These are phyloP conservation scores for Probaryconus sp. DNA, from an alignment of 1,140 invertebrate genomes.

Conservation along the genomic window DNA sequence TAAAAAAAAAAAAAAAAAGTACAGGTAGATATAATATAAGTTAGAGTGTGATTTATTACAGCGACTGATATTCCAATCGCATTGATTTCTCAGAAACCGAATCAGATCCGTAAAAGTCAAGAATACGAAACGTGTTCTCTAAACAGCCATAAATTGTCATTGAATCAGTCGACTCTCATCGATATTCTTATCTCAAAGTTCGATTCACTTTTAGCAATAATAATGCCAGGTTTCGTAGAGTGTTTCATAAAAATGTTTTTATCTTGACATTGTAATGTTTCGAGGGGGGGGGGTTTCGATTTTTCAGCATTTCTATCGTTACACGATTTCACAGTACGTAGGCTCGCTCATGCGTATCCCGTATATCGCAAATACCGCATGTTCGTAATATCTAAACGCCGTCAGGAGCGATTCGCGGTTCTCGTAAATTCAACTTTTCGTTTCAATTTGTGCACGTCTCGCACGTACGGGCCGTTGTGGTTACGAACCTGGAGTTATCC, in stretches of 20 bases:
- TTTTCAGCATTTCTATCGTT: conserved; percentile 32
- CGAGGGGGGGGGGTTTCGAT: conserved; percentile 34
- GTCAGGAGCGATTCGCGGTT: conserved; percentile 25
- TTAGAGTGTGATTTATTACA: background rate
- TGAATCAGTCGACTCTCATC: conserved; percentile 28
- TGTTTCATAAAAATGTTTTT: conserved; percentile 25
- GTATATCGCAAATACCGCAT: conserved; percentile 32
- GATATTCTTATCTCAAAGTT: conserved; percentile 38
- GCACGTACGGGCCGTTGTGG: conserved; percentile 41
- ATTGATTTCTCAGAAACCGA: conserved; percentile 12
- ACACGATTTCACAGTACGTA: conserved; percentile 41
- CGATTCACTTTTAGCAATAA: conserved; percentile 50
- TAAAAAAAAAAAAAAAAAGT: no score
- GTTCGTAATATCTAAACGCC: conserved; percentile 41
- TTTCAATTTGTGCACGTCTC: conserved; percentile 62
- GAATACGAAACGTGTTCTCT: conserved; percentile 34
- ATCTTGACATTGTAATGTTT: conserved; percentile 44
- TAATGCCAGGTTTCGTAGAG: conserved; percentile 22
- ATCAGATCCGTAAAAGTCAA: conserved; percentile 18
- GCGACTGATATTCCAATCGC: conserved; percentile 1
- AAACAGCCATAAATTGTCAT: conserved; percentile 45
- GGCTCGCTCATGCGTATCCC: conserved; percentile 41
- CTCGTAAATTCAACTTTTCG: conserved; percentile 59
- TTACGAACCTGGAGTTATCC: conserved; percentile 33
- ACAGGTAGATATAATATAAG: no score